Evolutionary conservation across 1,140 invertebrate species (phyloP), one percentile per base, ranked within the genome.

Genomic region (Lordiphosa collinella): DNA sequence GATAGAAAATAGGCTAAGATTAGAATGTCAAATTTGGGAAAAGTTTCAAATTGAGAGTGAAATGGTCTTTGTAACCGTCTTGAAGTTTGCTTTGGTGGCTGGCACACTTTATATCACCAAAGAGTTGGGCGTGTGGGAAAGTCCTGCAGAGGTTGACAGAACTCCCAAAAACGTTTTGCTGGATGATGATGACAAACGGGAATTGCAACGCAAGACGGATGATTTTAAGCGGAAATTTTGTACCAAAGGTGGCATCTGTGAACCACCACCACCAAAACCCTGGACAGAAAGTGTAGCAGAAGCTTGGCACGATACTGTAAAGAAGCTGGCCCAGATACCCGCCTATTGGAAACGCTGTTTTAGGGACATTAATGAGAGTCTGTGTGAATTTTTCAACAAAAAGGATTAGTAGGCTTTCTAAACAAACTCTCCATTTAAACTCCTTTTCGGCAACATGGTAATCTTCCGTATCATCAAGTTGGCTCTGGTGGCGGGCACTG

Each of bases 281-380:
- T 47, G 50, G 10, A 46, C 47, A 0, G 68, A 84, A 53, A 31
- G 29, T 5, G 11, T 61, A 11, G 37, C 11, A 4, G 58, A 82
- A 1, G 76, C 61, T 1, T 62, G 73, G 54, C 59, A 67, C 6
- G 66, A 64, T 18, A 72, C 40, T 9, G 29, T 66, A 11, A 56
- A 41, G 12, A 31, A 34, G 9, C 5, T 69, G 0, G 47, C 40
- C 8, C 50, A 62, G 16, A 44, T 70, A 1, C 67, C 67, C 1
- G 12, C 44, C 25, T 62, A 38, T 11, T 69, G 66, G 65, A 9
- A 12, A 8, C 16, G 16, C 1, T 41, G 43, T 0, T 35, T 36
- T 6, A 10, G 34, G 5, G 32, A 18, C 8, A 34, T 69, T 8
- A n/a, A 12, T 6, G n/a, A 35, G 1, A 41, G 2, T 9, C 38